Evolutionary conservation across 2,797 vertebrate species (phyloP).

Genomic region (Apodemus agrarius): DNA sequence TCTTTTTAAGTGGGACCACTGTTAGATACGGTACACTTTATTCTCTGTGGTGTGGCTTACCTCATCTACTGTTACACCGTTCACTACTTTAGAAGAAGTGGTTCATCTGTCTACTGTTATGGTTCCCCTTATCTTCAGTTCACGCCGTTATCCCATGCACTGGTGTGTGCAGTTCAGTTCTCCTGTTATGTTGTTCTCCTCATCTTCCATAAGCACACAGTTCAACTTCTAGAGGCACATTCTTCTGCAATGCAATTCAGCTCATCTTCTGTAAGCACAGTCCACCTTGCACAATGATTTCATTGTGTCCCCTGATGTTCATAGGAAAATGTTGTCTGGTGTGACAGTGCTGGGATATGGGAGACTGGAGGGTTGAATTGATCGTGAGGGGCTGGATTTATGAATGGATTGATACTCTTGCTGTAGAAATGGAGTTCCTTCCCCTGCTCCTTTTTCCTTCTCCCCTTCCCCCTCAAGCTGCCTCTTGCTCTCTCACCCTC

Average conservation of each 20-base stretch:
- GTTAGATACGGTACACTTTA: background rate
- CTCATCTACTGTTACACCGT: background rate
- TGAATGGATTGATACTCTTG: background rate
- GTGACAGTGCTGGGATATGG: background rate
- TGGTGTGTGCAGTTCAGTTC: background rate
- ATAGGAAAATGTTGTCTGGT: too few species aligned
- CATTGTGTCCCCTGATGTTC: background rate
- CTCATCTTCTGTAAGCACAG: background rate
- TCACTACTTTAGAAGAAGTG: background rate
- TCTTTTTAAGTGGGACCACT: background rate
- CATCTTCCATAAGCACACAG: background rate
- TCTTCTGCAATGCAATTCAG: background rate
- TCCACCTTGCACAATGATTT: background rate
- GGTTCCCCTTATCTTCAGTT: background rate
- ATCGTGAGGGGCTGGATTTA: background rate
- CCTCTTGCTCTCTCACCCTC: background rate
- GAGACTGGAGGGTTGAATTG: fast-evolving
- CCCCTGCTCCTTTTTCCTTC: background rate
- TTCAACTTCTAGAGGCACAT: background rate
- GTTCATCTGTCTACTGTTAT: background rate
- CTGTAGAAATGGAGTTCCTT: background rate
- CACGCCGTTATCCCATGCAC: background rate
- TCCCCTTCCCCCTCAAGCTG: background rate
- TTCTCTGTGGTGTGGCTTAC: background rate
- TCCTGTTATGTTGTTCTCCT: background rate